Evolutionary conservation across 2,113 vertebrate species (phyloP), one percentile per base, ranked within the genome.

Genomic region (Sapayoa aenigma): DNA sequence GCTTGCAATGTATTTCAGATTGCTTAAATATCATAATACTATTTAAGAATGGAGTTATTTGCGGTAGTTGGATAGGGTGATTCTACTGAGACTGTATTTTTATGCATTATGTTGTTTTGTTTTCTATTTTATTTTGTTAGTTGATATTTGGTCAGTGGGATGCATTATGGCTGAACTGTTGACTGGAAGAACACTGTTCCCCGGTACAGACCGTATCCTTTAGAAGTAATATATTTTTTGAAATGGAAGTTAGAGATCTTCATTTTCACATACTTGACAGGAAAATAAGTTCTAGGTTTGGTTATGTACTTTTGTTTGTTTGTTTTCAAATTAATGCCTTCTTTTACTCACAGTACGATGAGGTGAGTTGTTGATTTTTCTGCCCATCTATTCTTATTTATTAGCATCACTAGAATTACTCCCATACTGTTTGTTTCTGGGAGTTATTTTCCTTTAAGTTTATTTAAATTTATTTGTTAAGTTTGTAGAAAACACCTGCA

Each of bases 171-270:
- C 99, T 23, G 99, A 99, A 80, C 98, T 99, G 49, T 98, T 99
- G 89, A 99, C 99, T 78, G 99, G 99, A 98, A 98, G 99, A 97
- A 99, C 99, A 0, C 97, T 99, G 95, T 99, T 99, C 95, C 99
- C 99, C 52, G 99, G 99, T 95, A 99, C 99, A 74, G 99, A 99
- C 98, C 99, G 99, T 99, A 99, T 99, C 99, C 99, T 99, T 99
- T 97, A 66, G 81, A 80, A 96, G 62, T 67, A 35, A 67, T 35
- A 1, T 18, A 5, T 28, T 60, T 50, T 69, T 71, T 77, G n/a
- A 78, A 84, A 46, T 78, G 24, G 87, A 81, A 60, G 15, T 71
- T 50, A 79, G 55, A 87, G 44, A 75, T 50, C 33, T 77, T 88
- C 7, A 10, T 73, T 93, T 86, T 39, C 12, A 62, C 28, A 4